Evolutionary conservation across 2,797 vertebrate species (phyloP).

Genomic region (Hippocampus kuda): DNA sequence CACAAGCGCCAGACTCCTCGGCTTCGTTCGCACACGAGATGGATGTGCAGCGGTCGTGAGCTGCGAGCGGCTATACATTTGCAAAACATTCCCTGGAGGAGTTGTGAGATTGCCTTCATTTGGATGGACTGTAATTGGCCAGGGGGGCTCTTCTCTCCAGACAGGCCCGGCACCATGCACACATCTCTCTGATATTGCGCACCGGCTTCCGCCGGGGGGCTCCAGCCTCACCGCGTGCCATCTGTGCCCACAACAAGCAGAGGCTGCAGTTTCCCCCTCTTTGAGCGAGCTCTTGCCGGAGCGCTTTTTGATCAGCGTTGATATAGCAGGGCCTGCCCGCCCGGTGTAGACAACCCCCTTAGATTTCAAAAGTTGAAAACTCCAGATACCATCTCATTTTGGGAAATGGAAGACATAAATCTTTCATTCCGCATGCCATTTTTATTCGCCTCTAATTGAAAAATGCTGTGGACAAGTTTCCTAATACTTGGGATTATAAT

Average conservation of each 20-base stretch:
- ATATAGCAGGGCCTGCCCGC: conserved; percentile 21
- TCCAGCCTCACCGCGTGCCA: conserved; percentile 45
- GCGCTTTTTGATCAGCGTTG: conserved; percentile 50
- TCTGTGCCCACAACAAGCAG: conserved; percentile 48
- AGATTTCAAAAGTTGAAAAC: not conserved
- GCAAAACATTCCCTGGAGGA: conserved; percentile 53
- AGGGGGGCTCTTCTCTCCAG: conserved; percentile 37
- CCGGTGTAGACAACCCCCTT: not conserved
- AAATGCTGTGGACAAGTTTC: not conserved
- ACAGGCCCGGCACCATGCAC: conserved; percentile 26
- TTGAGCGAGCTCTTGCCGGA: conserved; percentile 32
- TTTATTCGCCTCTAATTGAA: not conserved
- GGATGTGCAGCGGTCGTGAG: conserved; percentile 31
- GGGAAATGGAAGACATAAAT: not conserved
- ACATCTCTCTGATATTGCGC: conserved; percentile 38
- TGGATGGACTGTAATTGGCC: conserved; percentile 45
- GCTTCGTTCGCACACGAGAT: conserved; percentile 42
- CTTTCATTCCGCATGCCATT: not conserved
- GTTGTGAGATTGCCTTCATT: conserved; percentile 50
- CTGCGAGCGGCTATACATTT: conserved; percentile 49
- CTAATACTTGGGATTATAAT: not conserved
- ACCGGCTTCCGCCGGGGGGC: conserved; percentile 35
- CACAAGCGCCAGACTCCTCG: conserved; percentile 2
- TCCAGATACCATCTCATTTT: not conserved
- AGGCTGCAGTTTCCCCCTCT: conserved; percentile 26